Percentiles rank a stretch among this genome's conserved stretches.
phyloP scores from a whole-genome alignment of 2,888 invertebrate genomes.

The Oligia fasciuncula region DNA sequence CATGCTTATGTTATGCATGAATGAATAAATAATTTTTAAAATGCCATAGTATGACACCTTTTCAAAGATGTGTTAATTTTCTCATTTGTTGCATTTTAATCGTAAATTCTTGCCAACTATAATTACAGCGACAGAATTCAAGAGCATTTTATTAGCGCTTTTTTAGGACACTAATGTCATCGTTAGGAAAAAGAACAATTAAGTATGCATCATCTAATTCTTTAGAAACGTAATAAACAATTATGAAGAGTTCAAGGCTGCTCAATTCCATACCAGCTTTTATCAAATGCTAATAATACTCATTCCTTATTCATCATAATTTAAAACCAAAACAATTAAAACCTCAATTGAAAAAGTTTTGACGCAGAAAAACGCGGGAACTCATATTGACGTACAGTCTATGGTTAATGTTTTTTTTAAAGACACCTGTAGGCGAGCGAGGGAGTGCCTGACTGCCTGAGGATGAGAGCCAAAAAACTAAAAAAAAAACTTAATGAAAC shows the following conservation, averaged over 20 bases:
- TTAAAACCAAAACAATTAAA: constrained; percentile 61
- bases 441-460: constrained; percentile 66
- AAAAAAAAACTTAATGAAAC: constrained; percentile 78
- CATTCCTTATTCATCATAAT: constrained; percentile 28
- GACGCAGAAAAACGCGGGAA: constrained; percentile 78
- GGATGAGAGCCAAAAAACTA: constrained; percentile 67
- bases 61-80: constrained; percentile 20
- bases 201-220: neutral
- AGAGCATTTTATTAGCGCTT: neutral
- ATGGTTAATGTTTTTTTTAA: constrained; percentile 74
- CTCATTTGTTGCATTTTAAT: constrained; percentile 10
- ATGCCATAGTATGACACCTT: constrained; percentile 17
- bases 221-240: neutral
- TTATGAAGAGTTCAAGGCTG: neutral
- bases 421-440: constrained; percentile 82
- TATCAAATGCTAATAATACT: constrained; percentile 16
- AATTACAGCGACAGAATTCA: neutral
- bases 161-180: neutral
- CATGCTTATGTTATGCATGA: neutral
- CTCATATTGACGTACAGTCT: constrained; percentile 71
- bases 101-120: neutral
- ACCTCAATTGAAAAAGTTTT: constrained; percentile 53
- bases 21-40: constrained; percentile 21
- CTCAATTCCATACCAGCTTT: constrained; percentile 12
- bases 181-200: neutral